phyloP scores from a whole-genome alignment of 2,888 invertebrate species.

The Melanargia galathea region DNA sequence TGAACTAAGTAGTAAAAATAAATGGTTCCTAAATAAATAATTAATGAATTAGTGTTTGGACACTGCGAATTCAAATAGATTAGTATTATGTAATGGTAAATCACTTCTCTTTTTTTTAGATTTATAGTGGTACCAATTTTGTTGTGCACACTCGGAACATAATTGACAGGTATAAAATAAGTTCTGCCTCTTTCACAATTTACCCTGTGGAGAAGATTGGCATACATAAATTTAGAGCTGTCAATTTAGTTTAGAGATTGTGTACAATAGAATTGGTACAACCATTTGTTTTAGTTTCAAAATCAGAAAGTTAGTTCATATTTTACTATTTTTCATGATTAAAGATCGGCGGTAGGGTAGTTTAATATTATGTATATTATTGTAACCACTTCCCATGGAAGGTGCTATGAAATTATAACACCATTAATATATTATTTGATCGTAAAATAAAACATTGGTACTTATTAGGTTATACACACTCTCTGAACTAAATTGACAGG shows the following conservation, averaged over 20 bases:
- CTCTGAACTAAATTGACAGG: no score
- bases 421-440: background rate
- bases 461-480: no score
- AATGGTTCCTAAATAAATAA: constrained; percentile 37
- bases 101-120: background rate
- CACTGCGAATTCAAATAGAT: background rate
- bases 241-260: no score
- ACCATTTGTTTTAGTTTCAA: background rate
- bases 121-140: no score
- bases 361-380: constrained; percentile 18
- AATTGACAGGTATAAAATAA: no score
- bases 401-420: constrained; percentile 51
- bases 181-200: no score
- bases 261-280: no score
- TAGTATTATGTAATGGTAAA: background rate
- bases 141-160: no score
- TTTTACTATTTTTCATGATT: constrained; percentile 30
- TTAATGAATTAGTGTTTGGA: constrained; percentile 5
- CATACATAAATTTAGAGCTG: no score
- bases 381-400: constrained; percentile 60
- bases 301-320: constrained; percentile 27
- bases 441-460: no score
- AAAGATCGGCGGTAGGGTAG: constrained; percentile 24
- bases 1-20: constrained; percentile 32
- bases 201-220: no score